Conservation (phyloP, 2,888 invertebrate species). For the Eupithecia inturbata region DNA sequence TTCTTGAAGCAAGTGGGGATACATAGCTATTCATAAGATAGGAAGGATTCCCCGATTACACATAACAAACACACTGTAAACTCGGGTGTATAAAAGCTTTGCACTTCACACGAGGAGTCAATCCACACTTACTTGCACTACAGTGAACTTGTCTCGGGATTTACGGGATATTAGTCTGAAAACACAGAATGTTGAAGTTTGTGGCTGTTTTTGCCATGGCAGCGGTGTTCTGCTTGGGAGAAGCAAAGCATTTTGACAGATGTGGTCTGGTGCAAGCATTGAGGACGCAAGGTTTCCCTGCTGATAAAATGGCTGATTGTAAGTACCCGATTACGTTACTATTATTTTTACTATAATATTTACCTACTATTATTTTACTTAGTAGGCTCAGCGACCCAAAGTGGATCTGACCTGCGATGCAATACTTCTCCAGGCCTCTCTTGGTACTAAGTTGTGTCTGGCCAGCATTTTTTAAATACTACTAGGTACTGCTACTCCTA, state of each 20-base stretch:
- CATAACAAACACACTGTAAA: constrained; percentile 1
- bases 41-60: constrained; percentile 25
- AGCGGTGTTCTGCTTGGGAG: constrained; percentile 39
- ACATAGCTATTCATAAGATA: constrained; percentile 16
- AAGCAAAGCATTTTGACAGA: constrained; percentile 52
- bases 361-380: too few species aligned
- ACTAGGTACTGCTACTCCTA: too few species aligned
- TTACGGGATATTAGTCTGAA: background rate
- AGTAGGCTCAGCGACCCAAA: background rate
- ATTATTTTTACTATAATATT: too few species aligned
- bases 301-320: constrained; percentile 60
- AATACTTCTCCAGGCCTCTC: background rate
- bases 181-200: constrained; percentile 44
- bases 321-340: constrained; percentile 45
- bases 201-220: constrained; percentile 34
- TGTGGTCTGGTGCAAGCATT: constrained; percentile 59
- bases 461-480: background rate
- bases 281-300: constrained; percentile 57
- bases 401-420: too few species aligned
- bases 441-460: background rate
- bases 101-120: constrained; percentile 15
- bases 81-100: constrained; percentile 34
- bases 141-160: constrained; percentile 7
- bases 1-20: background rate
- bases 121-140: background rate